Evolutionary conservation across 1,140 invertebrate genomes (phyloP), one percentile per base, ranked within the genome.

Genomic region (Drosophila takahashii): DNA sequence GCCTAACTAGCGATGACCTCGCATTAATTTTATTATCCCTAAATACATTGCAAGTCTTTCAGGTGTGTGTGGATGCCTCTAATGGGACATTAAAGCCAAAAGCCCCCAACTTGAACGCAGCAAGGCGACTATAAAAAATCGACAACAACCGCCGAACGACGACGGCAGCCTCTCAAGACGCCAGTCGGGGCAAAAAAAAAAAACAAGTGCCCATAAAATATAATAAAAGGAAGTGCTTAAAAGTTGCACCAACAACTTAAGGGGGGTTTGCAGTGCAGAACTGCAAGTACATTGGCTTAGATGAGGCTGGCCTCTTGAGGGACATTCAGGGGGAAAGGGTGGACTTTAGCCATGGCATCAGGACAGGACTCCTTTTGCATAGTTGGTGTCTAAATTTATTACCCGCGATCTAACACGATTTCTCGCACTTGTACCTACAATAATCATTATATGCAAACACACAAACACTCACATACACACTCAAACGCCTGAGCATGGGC

Each of bases 371-470:
- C 83, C 83, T 86, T 83, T 83, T 81, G 85, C 81, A 87, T 87
- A 83, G 81, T 86, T 85, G 86, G 84, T 89, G 84, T 89, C 84
- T 79, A 83, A 89, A 89, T 89, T 89, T 89, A 89, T 89, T 89
- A 89, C 84, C 79, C 79, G 85, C 84, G 84, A 89, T 89, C 84
- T 89, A 89, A 89, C 84, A 89, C 84, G 84, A 89, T 89, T 89
- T 89, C 84, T 89, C 84, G 84, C 84, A 89, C 84, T 89, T 89
- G 84, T 89, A 89, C 79, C 84, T 89, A 89, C 84, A 89, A 89
- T 89, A 89, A 89, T 89, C 84, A 89, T 89, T 89, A 89, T 89
- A 89, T 83, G 72, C 64, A 70, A 66, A 79, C 71, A 79, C 71
- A 87, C 60, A 86, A 56, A 75, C 26, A 59, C 53, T 56, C 51